These are phyloP conservation scores for Rutpela maculata DNA, from an alignment of 2,888 invertebrate genomes.

Conservation along the genomic window DNA sequence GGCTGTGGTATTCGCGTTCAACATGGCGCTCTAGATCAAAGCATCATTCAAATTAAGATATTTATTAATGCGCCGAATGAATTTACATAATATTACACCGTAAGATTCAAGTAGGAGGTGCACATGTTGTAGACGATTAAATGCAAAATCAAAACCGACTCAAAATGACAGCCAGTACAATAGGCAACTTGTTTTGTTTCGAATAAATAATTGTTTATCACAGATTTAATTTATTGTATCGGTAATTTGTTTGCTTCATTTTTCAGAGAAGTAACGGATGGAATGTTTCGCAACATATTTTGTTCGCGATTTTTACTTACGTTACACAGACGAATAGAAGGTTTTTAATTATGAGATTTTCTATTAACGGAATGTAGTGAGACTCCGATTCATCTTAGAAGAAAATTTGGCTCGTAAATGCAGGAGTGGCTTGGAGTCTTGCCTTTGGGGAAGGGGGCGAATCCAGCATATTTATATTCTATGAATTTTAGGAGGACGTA, in stretches of 20 bases:
- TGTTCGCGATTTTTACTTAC: neutral
- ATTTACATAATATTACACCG: slow-evolving; percentile 51
- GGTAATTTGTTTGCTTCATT: slow-evolving; percentile 21
- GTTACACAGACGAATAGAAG: too few species aligned
- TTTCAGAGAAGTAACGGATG: neutral
- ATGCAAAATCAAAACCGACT: slow-evolving; percentile 41
- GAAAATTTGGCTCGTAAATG: too few species aligned
- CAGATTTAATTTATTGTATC: slow-evolving; percentile 33
- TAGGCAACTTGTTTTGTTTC: slow-evolving; percentile 36
- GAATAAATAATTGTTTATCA: slow-evolving; percentile 39
- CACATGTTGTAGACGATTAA: slow-evolving; percentile 38
- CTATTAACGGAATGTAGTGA: too few species aligned
- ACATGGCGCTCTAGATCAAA: slow-evolving; percentile 36
- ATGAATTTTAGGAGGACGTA: too few species aligned
- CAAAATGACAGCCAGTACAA: slow-evolving; percentile 41
- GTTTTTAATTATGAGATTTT: too few species aligned
- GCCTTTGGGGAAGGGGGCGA: too few species aligned
- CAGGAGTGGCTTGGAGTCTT: too few species aligned
- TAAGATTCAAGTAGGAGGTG: slow-evolving; percentile 44
- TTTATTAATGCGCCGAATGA: slow-evolving; percentile 50
- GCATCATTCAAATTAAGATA: slow-evolving; percentile 48
- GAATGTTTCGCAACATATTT: neutral
- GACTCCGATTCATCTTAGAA: too few species aligned
- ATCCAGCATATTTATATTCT: too few species aligned
- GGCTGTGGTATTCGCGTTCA: slow-evolving; percentile 11